Conservation (phyloP, 2,888 invertebrate species). For the Drosophila parthenogenetica region DNA sequence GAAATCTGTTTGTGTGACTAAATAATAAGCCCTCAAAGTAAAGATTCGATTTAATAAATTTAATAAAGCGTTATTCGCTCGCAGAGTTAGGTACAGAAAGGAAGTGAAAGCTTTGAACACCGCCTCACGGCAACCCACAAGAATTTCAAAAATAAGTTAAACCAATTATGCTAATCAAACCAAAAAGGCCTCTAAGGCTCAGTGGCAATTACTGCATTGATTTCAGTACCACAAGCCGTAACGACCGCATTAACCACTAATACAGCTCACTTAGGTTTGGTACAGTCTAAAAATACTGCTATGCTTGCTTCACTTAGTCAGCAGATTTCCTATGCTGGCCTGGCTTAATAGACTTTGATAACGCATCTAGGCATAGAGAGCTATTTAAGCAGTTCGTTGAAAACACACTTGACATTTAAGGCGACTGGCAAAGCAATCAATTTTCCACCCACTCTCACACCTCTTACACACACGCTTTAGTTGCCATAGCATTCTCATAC, state of each 20-base stretch:
- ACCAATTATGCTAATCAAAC: not conserved
- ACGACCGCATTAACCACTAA: too few species aligned
- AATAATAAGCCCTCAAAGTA: too few species aligned
- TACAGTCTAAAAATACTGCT: not conserved
- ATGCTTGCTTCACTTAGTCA: not conserved
- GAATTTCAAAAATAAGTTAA: not conserved
- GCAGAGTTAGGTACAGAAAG: too few species aligned
- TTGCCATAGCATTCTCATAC: conserved; percentile 31
- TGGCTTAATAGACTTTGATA: conserved; percentile 5
- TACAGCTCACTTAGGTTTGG: not conserved
- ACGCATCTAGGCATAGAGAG: conserved; percentile 8
- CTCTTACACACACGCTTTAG: not conserved
- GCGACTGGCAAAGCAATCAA: conserved; percentile 40
- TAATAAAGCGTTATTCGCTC: too few species aligned
- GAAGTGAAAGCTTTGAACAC: too few species aligned
- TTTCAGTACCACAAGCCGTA: not conserved
- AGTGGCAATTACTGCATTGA: not conserved
- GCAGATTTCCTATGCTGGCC: not conserved
- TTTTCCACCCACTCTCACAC: conserved; percentile 13
- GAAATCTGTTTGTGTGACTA: too few species aligned
- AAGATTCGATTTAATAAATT: too few species aligned
- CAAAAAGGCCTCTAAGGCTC: too few species aligned
- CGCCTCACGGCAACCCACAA: not conserved
- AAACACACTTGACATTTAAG: conserved; percentile 34
- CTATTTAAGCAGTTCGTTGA: conserved; percentile 23